These are phyloP conservation scores for Leptinotarsa tumamoca DNA, from an alignment of 2,888 invertebrate genomes.

Conservation along the genomic window DNA sequence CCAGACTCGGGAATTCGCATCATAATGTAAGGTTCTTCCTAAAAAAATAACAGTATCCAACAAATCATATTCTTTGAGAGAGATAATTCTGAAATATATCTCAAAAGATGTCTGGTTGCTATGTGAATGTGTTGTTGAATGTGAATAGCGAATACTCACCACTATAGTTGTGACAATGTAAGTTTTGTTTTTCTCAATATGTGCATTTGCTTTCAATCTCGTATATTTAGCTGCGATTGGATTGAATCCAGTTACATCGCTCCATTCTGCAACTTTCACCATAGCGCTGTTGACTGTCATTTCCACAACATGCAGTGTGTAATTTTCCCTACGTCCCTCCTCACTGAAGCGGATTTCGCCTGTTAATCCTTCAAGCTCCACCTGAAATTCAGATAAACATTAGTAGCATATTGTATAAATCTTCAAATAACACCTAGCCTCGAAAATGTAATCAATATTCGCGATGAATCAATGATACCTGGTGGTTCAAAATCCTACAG, in stretches of 20 bases:
- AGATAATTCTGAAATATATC: too few species aligned
- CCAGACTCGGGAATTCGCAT: constrained; percentile 75
- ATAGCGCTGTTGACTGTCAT: constrained; percentile 95
- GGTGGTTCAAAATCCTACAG: too few species aligned
- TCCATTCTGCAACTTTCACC: constrained; percentile 93
- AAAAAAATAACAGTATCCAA: constrained; percentile 32
- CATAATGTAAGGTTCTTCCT: constrained; percentile 93
- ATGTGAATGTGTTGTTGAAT: too few species aligned
- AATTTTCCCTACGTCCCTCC: constrained; percentile 89
- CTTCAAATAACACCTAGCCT: not conserved
- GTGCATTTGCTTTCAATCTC: constrained; percentile 76
- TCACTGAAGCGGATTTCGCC: constrained; percentile 93
- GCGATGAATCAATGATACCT: too few species aligned
- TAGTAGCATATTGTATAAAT: not conserved
- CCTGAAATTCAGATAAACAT: constrained; percentile 70
- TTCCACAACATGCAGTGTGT: constrained; percentile 89
- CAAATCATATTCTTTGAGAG: not conserved
- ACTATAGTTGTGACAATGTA: constrained; percentile 89
- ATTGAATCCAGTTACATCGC: constrained; percentile 81
- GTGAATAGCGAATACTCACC: constrained; percentile 65
- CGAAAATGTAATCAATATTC: too few species aligned
- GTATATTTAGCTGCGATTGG: constrained; percentile 82
- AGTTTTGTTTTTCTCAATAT: constrained; percentile 85
- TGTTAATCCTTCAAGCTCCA: constrained; percentile 89
- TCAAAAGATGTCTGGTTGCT: too few species aligned